Percentiles rank a stretch among this genome's conserved stretches.
These are phyloP conservation scores for Drosophila repleta DNA, from an alignment of 1,140 invertebrate genomes.

Conservation along the genomic window DNA sequence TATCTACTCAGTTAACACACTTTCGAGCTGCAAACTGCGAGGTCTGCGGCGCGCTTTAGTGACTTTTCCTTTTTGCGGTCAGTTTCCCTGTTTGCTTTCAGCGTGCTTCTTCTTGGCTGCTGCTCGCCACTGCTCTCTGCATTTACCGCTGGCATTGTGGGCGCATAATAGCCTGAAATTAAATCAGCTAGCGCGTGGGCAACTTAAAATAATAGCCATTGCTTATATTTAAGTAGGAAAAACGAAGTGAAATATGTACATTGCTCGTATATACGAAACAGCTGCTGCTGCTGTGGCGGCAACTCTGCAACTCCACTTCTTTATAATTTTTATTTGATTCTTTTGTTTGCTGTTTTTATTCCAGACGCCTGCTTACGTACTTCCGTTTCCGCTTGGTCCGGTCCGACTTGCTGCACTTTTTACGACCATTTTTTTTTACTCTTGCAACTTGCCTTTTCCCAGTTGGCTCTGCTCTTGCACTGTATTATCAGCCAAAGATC, in stretches of 20 bases:
- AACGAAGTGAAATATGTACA: conserved; percentile 71
- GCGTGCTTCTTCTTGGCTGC: conserved; percentile 23
- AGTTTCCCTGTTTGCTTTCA: conserved; percentile 26
- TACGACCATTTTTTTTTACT: conserved; percentile 33
- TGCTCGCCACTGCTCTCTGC: conserved; percentile 30
- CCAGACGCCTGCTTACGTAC: conserved; percentile 46
- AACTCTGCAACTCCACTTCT: conserved; percentile 32
- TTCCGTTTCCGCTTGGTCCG: conserved; percentile 64
- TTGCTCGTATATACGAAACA: conserved; percentile 46
- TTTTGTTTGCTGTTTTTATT: conserved; percentile 24
- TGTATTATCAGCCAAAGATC: conserved; percentile 22
- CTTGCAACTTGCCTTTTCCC: not conserved
- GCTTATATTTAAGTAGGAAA: conserved; percentile 66
- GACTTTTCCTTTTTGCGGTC: conserved; percentile 28
- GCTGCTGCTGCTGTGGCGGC: conserved; percentile 13
- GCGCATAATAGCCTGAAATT: conserved; percentile 79
- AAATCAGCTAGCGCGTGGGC: conserved; percentile 77
- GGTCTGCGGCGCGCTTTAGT: conserved; percentile 27
- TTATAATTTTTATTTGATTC: conserved; percentile 21
- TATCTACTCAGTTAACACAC: not conserved
- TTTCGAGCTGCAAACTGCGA: conserved; percentile 28
- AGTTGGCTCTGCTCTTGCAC: conserved; percentile 4
- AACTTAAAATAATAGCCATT: conserved; percentile 83
- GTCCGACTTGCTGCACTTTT: conserved; percentile 51
- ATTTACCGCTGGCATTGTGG: conserved; percentile 74